Conservation (phyloP, 2,113 vertebrate species). For the Oreocharis arfaki region DNA sequence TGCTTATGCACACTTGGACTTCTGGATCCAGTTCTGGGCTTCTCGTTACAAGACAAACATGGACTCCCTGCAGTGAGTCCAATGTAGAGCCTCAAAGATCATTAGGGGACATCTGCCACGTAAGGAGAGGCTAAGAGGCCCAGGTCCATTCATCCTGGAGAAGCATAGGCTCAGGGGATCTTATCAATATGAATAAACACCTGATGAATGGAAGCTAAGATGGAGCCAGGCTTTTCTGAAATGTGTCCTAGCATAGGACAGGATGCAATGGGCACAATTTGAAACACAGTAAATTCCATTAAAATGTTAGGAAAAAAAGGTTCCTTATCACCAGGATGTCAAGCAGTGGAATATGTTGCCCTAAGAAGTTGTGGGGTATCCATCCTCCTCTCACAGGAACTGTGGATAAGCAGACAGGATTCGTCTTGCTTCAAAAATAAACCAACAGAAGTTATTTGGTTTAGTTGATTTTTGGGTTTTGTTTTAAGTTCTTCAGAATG, state of each 20-base stretch:
- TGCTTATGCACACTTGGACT: background rate
- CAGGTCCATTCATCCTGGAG: background rate
- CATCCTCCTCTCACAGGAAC: background rate
- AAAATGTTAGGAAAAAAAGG: background rate
- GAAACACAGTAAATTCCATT: background rate
- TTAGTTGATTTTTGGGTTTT: background rate
- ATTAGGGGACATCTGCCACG: background rate
- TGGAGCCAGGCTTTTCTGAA: background rate
- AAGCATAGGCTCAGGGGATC: too few species aligned
- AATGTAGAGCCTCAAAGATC: background rate
- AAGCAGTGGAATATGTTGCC: background rate
- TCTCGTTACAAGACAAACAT: background rate
- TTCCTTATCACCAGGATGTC: background rate
- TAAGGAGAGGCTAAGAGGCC: background rate
- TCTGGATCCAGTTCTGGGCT: background rate
- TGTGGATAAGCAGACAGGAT: background rate
- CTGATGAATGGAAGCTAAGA: background rate
- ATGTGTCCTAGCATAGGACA: background rate
- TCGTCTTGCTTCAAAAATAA: background rate
- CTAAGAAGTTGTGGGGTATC: background rate
- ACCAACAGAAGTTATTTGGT: rapidly evolving
- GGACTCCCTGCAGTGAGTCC: background rate
- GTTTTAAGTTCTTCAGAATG: background rate
- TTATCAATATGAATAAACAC: background rate
- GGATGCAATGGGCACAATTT: background rate